Base-by-base conservation (phyloP, 2,888 invertebrate genomes). In the Drosophila pseudotakahashii region DNA sequence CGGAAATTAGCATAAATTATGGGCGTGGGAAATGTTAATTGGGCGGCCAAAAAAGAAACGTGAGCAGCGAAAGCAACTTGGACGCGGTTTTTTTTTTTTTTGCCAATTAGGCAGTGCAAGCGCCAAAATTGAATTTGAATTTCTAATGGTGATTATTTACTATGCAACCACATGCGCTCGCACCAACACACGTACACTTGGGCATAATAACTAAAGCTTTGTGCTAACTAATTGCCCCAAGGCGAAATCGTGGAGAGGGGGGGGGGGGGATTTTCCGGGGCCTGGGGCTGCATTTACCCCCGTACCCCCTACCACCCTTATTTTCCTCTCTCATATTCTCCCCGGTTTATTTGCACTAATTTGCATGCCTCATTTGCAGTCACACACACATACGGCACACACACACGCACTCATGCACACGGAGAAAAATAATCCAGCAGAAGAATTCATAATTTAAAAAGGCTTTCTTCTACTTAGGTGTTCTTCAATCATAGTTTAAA, bases 141-240 rank as follows among this genome's bases (percentile, higher is more conserved):
- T 81, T 73, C 54, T 73, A 84, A 81, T 84, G 75, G 58, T 59
- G 78, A 81, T 77, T 77, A 78, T 82, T 86, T 83, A 76, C 77
- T 78, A 55, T 51, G 51, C 75, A 53, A 62, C 53, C 59, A 64
- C 48, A 53, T 45, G 50, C 51, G 52, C 44, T 45, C 16, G 32
- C 57, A 62, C 58, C 39, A 32, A 54, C 50, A 58, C 41, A 9
- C 60, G 64, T 62, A 72, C 84, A 76, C 73, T 75, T 73, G 71
- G 77, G 87, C 78, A 81, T 77, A 83, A 77, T 87, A 81, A 81
- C 84, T 71, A 76, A 83, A 78, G 81, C 84, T 68, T 87, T 87
- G 73, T 72, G 81, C 75, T 73, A 84, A 81, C 81, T 83, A 83
- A 81, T 83, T 81, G 84, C 81, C 81, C 60, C 73, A 67, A 83